Percentiles rank a stretch among this genome's conserved stretches.
phyloP scores from a whole-genome alignment of 2,888 invertebrate species.

The Neuroscelio doddi region DNA sequence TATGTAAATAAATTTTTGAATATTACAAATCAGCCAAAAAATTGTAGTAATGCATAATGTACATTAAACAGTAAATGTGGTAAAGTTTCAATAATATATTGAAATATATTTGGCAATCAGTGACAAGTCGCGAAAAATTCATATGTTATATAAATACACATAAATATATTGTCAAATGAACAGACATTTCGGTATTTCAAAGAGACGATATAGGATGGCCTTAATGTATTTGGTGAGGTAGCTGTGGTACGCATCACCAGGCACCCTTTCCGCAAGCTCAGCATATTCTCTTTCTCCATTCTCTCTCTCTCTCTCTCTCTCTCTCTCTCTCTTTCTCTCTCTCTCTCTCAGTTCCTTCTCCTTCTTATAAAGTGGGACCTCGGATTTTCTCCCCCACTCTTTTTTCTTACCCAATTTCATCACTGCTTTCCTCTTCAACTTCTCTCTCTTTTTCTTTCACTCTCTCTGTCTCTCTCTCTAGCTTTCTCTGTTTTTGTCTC shows the following conservation, averaged over 20 bases:
- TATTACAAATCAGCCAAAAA: background rate
- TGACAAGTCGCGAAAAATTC: background rate
- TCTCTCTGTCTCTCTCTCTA: constrained; percentile 10
- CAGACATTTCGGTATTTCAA: constrained; percentile 62
- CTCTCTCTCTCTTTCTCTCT: constrained; percentile 16
- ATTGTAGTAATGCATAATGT: background rate
- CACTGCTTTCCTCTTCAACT: constrained; percentile 24
- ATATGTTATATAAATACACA: constrained; percentile 15
- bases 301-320: constrained; percentile 31
- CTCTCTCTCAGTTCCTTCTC: constrained; percentile 24
- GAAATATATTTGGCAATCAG: background rate
- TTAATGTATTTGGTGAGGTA: constrained; percentile 70
- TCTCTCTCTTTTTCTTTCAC: constrained; percentile 21
- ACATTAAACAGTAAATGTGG: too few relatives aligned
- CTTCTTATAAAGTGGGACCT: constrained; percentile 13
- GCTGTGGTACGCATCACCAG: constrained; percentile 69
- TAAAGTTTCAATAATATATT: too few relatives aligned
- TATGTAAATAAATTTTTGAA: too few relatives aligned
- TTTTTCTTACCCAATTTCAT: constrained; percentile 19
- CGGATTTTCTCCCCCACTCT: constrained; percentile 26
- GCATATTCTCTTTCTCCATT: constrained; percentile 55
- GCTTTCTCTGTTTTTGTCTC: constrained; percentile 18
- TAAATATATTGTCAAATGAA: constrained; percentile 22
- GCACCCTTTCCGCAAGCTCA: constrained; percentile 72
- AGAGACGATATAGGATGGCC: constrained; percentile 57